phyloP scores from a whole-genome alignment of 2,113 vertebrate species.

The Equus przewalskii region DNA sequence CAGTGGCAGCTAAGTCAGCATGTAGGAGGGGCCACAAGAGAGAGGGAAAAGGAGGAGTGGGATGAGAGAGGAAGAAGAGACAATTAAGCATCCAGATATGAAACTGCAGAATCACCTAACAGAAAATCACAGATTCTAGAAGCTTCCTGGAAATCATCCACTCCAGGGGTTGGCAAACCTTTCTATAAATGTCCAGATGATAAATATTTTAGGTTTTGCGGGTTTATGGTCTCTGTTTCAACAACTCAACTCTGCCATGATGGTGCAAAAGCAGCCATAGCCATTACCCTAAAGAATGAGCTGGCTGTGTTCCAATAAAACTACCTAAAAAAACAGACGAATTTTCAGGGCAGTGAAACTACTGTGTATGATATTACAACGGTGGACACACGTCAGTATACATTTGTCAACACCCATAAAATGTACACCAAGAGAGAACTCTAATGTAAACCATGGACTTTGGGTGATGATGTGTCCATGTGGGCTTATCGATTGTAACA shows the following conservation, averaged over 20 bases:
- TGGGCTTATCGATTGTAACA: neutral
- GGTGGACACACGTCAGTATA: neutral
- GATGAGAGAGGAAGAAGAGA: neutral
- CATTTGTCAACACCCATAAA: neutral
- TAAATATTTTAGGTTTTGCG: neutral
- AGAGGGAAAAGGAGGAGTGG: neutral
- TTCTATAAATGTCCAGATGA: neutral
- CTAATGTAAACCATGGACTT: neutral
- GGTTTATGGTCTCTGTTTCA: neutral
- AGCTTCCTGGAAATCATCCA: neutral
- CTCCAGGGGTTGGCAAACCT: neutral
- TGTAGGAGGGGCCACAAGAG: fast-evolving
- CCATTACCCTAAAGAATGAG: neutral
- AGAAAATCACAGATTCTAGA: constrained; percentile 12
- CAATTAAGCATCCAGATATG: neutral
- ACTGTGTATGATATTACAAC: neutral
- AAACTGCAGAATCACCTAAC: neutral
- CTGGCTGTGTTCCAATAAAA: neutral
- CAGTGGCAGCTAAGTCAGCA: constrained; percentile 91
- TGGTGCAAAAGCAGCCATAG: neutral
- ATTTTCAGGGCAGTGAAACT: neutral
- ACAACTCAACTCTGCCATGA: neutral
- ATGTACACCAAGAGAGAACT: neutral
- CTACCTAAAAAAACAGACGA: constrained; percentile 1
- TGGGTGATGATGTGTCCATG: neutral